phyloP scores from a whole-genome alignment of 2,113 vertebrate genomes.

The Nothobranchius kuhntae region DNA sequence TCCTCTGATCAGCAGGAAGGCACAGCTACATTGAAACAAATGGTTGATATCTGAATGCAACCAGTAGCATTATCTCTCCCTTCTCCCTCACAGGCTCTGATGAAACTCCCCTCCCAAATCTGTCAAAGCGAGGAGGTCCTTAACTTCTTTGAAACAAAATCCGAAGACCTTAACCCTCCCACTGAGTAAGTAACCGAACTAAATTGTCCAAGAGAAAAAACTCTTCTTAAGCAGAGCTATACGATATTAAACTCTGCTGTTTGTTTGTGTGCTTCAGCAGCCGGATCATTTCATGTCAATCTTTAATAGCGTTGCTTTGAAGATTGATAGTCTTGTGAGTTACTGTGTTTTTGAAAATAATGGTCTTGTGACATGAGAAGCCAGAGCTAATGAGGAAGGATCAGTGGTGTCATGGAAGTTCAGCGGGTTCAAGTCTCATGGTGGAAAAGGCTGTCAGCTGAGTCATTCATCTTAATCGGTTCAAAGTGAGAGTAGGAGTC shows the following conservation, averaged over 20 bases:
- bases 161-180: constrained; percentile 92
- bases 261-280: constrained; percentile 33
- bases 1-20: constrained; percentile 37
- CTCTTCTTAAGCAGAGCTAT: constrained; percentile 2
- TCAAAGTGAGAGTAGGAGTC: constrained; percentile 56
- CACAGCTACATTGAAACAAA: constrained; percentile 12
- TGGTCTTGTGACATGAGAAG: constrained; percentile 62
- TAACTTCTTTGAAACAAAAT: constrained; percentile 90
- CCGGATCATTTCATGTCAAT: constrained; percentile 34
- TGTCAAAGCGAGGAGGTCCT: constrained; percentile 94
- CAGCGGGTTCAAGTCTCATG: constrained; percentile 45
- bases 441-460: constrained; percentile 36
- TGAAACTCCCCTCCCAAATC: constrained; percentile 90
- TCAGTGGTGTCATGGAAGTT: constrained; percentile 45
- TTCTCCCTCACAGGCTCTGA: constrained; percentile 80
- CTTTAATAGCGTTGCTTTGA: constrained; percentile 37
- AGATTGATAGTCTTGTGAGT: constrained; percentile 54
- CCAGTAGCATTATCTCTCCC: constrained; percentile 19
- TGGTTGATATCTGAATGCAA: background rate
- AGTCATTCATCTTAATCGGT: constrained; percentile 56
- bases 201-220: background rate
- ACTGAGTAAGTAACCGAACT: constrained; percentile 86
- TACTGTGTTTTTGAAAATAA: constrained; percentile 57
- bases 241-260: constrained; percentile 22
- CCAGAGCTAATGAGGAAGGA: constrained; percentile 50